Evolutionary conservation across 2,888 invertebrate genomes (phyloP), one percentile per base, ranked within the genome.

Genomic region (Monochamus alternatus): DNA sequence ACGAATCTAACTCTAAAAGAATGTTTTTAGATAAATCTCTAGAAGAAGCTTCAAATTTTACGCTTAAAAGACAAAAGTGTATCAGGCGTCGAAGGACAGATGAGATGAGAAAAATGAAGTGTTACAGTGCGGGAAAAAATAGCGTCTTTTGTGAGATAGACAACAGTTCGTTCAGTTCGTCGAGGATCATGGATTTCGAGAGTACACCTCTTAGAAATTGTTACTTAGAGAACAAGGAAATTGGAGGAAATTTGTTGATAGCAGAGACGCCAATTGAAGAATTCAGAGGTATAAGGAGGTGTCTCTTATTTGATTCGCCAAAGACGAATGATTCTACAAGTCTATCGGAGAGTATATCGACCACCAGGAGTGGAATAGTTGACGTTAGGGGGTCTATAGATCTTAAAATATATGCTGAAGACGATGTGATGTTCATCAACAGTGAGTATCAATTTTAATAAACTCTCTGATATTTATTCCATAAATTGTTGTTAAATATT

Each of bases 31-130:
- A 86, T 14, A 78, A 75, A 55, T 81, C 81, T 8, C 75, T 71
- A 38, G 80, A 79, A 88, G 90, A 70, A 12, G 66, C 67, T 5
- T 52, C 74, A 2, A 82, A 84, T 58, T 87, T 86, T 74, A 86
- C 86, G 3, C 85, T 92, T 51, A 91, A 90, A 85, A 88, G 92
- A 30, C 92, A 93, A 84, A 90, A 89, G 80, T 92, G 92, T 81
- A 91, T 92, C 14, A 87, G 92, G 3, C 89, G 92, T 77, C 90
- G 91, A 80, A 91, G 90, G 78, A 81, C 83, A 30, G 75, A 76
- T 3, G 79, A 82, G 47, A 75, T 78, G 32, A 79, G 76, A 31
- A 80, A 80, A 76, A 67, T 77, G 10, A 75, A 55, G 75, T 78
- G 75, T 7, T 72, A 79, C 14, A 81, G 82, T 55, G 75, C 69